Evolutionary conservation across 1,140 invertebrate genomes (phyloP), one percentile per base, ranked within the genome.

Genomic region (Cydia strobilella): DNA sequence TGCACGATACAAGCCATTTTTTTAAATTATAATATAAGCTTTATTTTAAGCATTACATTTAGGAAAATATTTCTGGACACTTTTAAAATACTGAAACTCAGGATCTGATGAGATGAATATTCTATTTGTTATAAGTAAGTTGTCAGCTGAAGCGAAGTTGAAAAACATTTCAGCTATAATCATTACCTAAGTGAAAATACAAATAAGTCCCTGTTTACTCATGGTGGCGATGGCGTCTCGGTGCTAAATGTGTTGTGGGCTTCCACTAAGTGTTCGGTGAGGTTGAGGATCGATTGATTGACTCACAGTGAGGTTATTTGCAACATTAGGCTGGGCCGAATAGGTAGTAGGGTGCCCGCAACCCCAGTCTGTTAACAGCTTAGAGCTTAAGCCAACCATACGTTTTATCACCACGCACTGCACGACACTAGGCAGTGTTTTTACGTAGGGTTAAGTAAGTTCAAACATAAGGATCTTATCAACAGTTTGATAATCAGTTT

Each of bases 181-280:
- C 1, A 20, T 59, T 18, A 23, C 9, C 54, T 12, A 23, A 23
- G 54, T 59, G 20, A 23, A 59, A 23, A 20, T 20, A 59, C 54
- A 59, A 59, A 59, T 59, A 23, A 18, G 20, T 2, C 54, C 20
- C 18, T 59, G 54, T 23, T 59, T 59, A 59, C 54, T 23, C 20
- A 18, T 18, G 54, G 54, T 23, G 18, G 54, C 20, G 54, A 20
- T 23, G 18, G 54, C 20, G 54, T 18, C 54, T 59, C 18, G 54
- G n/a, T 59, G 54, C 54, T 59, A 59, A 59, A 20, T 59, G 54
- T 59, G 54, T 59, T 59, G 54, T 59, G 54, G 54, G 20, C 54
- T 23, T 23, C 20, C 54, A 23, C 20, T 59, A 59, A 59, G 54
- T 59, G 54, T 59, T 59, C 54, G 54, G 48, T 12, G 48, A n/a